phyloP scores from a whole-genome alignment of 2,888 invertebrate species.

The Zaprionus bogoriensis region DNA sequence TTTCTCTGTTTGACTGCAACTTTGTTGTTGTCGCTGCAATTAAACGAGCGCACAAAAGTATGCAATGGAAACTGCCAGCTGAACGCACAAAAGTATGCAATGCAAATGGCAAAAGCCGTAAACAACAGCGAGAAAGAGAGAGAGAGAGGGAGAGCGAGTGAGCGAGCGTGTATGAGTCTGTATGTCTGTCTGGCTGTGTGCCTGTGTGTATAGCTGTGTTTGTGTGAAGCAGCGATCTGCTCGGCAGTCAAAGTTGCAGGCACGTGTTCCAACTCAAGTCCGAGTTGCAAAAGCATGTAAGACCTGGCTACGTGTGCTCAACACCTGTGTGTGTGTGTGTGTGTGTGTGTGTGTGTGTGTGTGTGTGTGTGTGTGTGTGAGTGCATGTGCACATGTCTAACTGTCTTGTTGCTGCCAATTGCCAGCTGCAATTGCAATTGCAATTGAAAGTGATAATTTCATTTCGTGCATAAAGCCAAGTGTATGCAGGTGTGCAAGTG shows the following conservation, averaged over 20 bases:
- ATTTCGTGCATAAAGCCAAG: constrained; percentile 39
- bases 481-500: not conserved
- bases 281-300: constrained; percentile 23
- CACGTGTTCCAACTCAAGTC: too few species aligned
- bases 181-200: too few species aligned
- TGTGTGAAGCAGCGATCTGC: constrained; percentile 4
- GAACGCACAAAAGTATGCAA: constrained; percentile 14
- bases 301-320: constrained; percentile 53
- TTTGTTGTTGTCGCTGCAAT: constrained; percentile 52
- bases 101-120: constrained; percentile 30
- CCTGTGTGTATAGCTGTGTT: too few species aligned
- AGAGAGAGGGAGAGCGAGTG: not conserved
- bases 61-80: constrained; percentile 47
- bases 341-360: constrained; percentile 6
- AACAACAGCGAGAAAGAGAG: constrained; percentile 12
- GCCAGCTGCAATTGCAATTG: constrained; percentile 28
- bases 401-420: constrained; percentile 28
- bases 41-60: constrained; percentile 64
- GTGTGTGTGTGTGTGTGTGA: constrained; percentile 1
- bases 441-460: constrained; percentile 71
- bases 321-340: constrained; percentile 38
- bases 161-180: not conserved
- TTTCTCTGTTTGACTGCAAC: constrained; percentile 3
- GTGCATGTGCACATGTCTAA: not conserved
- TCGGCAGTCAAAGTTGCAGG: constrained; percentile 19